phyloP scores from a whole-genome alignment of 2,888 invertebrate genomes.

The Congeria kusceri region DNA sequence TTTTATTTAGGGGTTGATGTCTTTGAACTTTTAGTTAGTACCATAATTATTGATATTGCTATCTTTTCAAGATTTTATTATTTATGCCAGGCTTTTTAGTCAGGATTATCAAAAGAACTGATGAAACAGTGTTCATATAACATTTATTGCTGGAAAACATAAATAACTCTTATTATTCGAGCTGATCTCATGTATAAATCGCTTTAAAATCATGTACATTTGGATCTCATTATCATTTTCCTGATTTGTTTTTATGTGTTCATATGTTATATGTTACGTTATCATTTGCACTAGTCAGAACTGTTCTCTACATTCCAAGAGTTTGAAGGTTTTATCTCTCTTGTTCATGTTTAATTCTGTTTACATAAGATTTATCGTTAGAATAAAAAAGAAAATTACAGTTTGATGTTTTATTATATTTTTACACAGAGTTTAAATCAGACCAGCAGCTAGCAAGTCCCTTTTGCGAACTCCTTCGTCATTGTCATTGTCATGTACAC shows the following conservation, averaged over 20 bases:
- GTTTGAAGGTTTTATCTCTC: no score
- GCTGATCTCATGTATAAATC: no score
- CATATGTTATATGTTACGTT: no score
- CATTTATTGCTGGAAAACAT: no score
- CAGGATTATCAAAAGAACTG: background rate
- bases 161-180: no score
- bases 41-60: slow-evolving; percentile 1
- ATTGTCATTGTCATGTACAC: slow-evolving; percentile 12
- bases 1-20: background rate
- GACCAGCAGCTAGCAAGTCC: slow-evolving; percentile 14
- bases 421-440: slow-evolving; percentile 21
- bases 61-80: slow-evolving; percentile 6
- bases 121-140: slow-evolving; percentile 5
- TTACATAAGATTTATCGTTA: slow-evolving; percentile 1
- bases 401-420: slow-evolving; percentile 13
- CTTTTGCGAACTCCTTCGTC: slow-evolving; percentile 27
- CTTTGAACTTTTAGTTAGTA: background rate
- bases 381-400: slow-evolving; percentile 5
- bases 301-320: no score
- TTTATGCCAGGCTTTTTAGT: background rate
- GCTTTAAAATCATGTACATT: no score
- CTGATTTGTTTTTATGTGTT: no score
- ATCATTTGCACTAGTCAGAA: no score
- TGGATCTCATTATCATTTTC: no score
- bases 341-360: background rate